Percentiles rank a stretch among this genome's conserved stretches.
phyloP scores from a whole-genome alignment of 53 echinoderm and acorn worm genomes.

The Temnopleurus reevesii region DNA sequence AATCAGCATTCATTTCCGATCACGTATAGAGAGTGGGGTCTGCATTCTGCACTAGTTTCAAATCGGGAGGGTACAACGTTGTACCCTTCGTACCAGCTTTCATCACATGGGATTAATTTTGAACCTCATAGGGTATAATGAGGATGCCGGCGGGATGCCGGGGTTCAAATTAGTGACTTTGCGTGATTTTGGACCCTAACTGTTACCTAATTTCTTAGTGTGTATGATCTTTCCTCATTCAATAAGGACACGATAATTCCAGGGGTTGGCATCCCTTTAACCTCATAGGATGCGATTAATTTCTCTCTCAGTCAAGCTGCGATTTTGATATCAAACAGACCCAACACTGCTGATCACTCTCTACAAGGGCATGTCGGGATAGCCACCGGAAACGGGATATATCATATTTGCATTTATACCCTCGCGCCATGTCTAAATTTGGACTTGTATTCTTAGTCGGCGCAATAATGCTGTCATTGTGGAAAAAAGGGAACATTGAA shows the following conservation, averaged over 20 bases:
- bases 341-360: background rate
- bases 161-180: no score
- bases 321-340: background rate
- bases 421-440: background rate
- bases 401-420: constrained; percentile 17
- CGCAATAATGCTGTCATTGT: background rate
- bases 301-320: background rate
- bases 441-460: background rate
- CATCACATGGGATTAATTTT: no score
- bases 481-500: background rate
- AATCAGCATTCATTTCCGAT: no score
- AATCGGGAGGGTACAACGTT: no score
- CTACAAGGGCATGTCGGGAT: background rate
- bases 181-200: no score
- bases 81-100: no score
- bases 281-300: constrained; percentile 14
- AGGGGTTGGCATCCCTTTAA: background rate
- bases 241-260: background rate
- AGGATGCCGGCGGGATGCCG: no score
- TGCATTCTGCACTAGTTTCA: no score
- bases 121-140: no score
- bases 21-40: no score
- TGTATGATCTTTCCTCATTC: no score
- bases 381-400: background rate
- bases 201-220: no score